Conservation (phyloP, 92 coral and sea anemone genomes). For the Porites cylindrica region DNA sequence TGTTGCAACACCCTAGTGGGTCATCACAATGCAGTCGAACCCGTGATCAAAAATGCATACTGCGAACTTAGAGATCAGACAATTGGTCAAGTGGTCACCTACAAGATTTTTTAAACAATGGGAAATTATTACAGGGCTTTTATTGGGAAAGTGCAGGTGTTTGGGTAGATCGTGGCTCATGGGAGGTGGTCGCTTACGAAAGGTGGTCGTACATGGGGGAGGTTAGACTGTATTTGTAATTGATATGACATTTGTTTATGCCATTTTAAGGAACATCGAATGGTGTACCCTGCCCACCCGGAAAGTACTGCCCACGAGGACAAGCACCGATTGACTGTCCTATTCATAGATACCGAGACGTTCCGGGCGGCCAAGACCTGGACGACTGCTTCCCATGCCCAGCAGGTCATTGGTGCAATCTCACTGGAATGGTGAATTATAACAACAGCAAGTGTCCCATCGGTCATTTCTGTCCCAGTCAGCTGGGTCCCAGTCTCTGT, state of each 20-base stretch:
- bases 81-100: no score
- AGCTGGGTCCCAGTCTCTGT: constrained; percentile 85
- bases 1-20: no score
- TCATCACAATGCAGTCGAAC: no score
- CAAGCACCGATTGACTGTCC: constrained; percentile 85
- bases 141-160: no score
- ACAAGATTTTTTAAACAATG: no score
- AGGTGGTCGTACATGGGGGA: no score
- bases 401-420: constrained; percentile 99
- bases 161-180: no score
- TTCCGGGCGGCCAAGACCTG: constrained; percentile 77
- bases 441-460: constrained; percentile 92
- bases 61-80: no score
- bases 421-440: constrained; percentile 91
- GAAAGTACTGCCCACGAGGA: constrained; percentile 84
- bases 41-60: no score
- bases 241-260: not conserved
- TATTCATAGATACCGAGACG: constrained; percentile 86
- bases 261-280: constrained; percentile 67
- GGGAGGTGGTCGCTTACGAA: no score
- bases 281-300: constrained; percentile 90
- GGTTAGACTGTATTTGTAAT: no score
- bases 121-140: no score
- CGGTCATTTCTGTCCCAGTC: constrained; percentile 89
- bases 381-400: constrained; percentile 94